Percentiles rank a stretch among this genome's conserved stretches.
These are phyloP conservation scores for Artibeus jamaicensis DNA, from an alignment of 2,797 vertebrate genomes.

Conservation along the genomic window DNA sequence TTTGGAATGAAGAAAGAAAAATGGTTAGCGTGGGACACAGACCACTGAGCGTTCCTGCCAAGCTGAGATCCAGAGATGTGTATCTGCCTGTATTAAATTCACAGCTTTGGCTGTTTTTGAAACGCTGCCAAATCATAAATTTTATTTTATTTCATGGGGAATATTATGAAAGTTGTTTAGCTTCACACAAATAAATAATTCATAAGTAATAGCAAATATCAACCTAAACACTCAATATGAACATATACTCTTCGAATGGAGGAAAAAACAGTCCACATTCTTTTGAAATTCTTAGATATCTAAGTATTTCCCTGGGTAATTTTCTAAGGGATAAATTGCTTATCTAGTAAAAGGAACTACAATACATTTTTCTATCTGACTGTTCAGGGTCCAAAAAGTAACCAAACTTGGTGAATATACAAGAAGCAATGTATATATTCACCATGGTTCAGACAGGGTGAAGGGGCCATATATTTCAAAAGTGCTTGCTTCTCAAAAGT, in stretches of 20 bases:
- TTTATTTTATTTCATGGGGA: conserved; percentile 72
- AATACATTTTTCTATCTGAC: neutral
- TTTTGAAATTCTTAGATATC: neutral
- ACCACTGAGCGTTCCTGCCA: conserved; percentile 17
- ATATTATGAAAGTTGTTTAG: neutral
- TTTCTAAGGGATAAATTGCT: neutral
- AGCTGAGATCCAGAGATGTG: conserved; percentile 55
- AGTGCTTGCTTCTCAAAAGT: neutral
- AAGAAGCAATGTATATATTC: neutral
- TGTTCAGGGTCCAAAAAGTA: neutral
- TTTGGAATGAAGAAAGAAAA: conserved; percentile 36
- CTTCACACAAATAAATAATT: neutral
- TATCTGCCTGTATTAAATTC: conserved; percentile 65
- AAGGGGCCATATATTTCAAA: neutral
- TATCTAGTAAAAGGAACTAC: neutral
- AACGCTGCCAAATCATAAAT: conserved; percentile 62
- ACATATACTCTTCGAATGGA: neutral
- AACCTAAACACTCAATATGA: neutral
- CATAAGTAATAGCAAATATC: neutral
- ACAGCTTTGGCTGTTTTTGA: conserved; percentile 63
- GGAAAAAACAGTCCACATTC: neutral
- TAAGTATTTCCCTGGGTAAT: neutral
- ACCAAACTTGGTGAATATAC: neutral
- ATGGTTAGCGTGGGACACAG: conserved; percentile 74
- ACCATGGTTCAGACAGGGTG: neutral